Conservation (phyloP, 2,113 vertebrate genomes). For the Panthera tigris region DNA sequence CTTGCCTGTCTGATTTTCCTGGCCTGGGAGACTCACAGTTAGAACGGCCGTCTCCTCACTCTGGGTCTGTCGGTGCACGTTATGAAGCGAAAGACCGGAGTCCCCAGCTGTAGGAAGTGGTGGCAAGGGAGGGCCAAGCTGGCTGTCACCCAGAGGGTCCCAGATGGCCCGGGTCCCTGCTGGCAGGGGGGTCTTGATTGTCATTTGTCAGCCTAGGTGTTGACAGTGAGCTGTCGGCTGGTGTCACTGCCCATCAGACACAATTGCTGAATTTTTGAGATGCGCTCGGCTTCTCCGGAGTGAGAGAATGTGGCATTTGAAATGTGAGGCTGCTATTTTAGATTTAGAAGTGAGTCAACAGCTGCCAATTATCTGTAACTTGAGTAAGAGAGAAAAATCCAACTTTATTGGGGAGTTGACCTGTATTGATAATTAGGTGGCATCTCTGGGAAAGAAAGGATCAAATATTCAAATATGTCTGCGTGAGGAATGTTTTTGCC, state of each 20-base stretch:
- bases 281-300: not conserved
- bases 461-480: conserved; percentile 8
- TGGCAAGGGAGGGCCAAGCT: not conserved
- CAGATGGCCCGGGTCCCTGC: conserved; percentile 45
- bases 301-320: conserved; percentile 51
- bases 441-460: not conserved
- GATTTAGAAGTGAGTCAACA: conserved; percentile 51
- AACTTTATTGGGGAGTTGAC: not conserved
- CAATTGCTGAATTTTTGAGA: conserved; percentile 45
- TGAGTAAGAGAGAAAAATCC: not conserved
- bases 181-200: conserved; percentile 39
- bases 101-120: not conserved
- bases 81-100: fast-evolving
- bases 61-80: not conserved
- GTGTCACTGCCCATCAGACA: conserved; percentile 51
- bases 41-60: not conserved
- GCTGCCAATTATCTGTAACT: conserved; percentile 16
- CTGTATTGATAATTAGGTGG: conserved; percentile 11
- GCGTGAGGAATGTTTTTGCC: not conserved
- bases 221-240: conserved; percentile 37
- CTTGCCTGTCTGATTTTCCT: not conserved
- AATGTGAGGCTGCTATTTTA: conserved; percentile 49
- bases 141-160: not conserved
- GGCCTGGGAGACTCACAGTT: not conserved
- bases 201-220: conserved; percentile 40